These are phyloP conservation scores for Climacteris rufus DNA, from an alignment of 2,113 vertebrate species.

Conservation along the genomic window DNA sequence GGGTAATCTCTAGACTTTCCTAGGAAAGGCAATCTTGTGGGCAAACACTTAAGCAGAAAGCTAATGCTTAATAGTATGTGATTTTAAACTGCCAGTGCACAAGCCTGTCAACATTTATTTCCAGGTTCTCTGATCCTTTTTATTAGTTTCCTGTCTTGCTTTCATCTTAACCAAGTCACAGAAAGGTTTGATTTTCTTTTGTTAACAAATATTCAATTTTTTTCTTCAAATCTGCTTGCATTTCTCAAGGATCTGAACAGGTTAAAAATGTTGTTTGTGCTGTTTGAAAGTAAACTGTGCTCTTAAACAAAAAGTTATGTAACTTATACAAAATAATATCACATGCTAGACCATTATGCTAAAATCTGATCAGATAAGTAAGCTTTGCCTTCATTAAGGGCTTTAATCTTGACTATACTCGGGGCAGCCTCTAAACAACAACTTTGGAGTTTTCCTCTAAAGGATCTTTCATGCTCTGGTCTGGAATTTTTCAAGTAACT, in stretches of 20 bases:
- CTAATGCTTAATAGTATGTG: constrained; percentile 27
- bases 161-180: constrained; percentile 7
- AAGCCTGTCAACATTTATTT: constrained; percentile 47
- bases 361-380: constrained; percentile 54
- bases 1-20: constrained; percentile 27
- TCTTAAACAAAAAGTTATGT: constrained; percentile 42
- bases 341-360: constrained; percentile 33
- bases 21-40: constrained; percentile 26
- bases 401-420: constrained; percentile 53
- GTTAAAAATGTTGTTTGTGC: constrained; percentile 34
- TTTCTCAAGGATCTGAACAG: background rate
- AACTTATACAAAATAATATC: constrained; percentile 44
- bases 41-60: constrained; percentile 36
- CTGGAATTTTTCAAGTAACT: constrained; percentile 32
- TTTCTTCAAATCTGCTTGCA: background rate
- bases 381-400: constrained; percentile 54
- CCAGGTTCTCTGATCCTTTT: constrained; percentile 51
- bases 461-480: background rate
- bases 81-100: constrained; percentile 9
- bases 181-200: constrained; percentile 8
- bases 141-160: constrained; percentile 50
- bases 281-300: background rate
- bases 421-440: background rate
- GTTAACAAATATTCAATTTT: background rate
- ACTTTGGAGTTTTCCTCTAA: background rate